phyloP scores from a whole-genome alignment of 2,113 vertebrate species.

The Gallinago media region DNA sequence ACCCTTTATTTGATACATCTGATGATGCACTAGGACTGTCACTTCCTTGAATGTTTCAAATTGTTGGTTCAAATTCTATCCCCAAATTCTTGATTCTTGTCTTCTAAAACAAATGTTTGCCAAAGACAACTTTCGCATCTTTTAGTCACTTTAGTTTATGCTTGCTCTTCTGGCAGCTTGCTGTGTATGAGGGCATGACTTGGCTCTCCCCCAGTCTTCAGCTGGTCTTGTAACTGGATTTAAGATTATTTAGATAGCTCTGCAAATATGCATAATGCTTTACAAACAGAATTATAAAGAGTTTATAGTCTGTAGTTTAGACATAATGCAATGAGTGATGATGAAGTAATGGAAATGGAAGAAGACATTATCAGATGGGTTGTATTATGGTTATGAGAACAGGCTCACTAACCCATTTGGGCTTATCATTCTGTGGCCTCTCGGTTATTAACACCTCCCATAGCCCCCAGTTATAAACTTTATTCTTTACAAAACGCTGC shows the following conservation, averaged over 20 bases:
- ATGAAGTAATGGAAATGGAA: conserved; percentile 38
- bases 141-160: not conserved
- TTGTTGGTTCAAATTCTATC: not conserved
- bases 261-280: conserved; percentile 27
- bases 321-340: conserved; percentile 42
- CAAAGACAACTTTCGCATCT: not conserved
- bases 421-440: not conserved
- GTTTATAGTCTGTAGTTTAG: conserved; percentile 25
- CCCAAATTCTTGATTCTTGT: not conserved
- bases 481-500: not conserved
- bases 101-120: not conserved
- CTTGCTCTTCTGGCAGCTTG: not conserved
- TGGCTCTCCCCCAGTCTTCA: not conserved
- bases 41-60: not conserved
- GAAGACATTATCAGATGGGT: not conserved
- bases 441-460: not conserved
- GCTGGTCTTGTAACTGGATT: conserved; percentile 20
- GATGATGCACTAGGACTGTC: not conserved
- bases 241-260: conserved; percentile 39
- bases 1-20: not conserved
- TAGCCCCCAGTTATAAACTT: not conserved
- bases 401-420: not conserved
- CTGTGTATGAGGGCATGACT: not conserved
- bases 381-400: not conserved
- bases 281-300: conserved; percentile 46